Conservation (phyloP, 2,888 invertebrate species). For the Brachylomia viminalis region DNA sequence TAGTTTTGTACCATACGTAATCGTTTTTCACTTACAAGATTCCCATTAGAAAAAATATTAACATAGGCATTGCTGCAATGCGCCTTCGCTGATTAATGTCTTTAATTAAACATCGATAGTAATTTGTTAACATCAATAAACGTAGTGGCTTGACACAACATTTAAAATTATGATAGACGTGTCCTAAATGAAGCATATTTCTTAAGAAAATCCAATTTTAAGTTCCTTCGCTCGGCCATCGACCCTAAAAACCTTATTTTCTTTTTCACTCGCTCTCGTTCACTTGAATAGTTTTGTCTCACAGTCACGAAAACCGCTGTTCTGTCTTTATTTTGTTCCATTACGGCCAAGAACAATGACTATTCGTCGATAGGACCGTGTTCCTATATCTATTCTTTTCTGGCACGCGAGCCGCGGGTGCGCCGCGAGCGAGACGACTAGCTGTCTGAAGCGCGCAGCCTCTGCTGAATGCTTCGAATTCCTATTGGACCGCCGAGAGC, state of each 20-base stretch:
- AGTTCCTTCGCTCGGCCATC: conserved; percentile 89
- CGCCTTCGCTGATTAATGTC: conserved; percentile 21
- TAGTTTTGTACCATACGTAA: not conserved
- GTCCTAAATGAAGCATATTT: conserved; percentile 85
- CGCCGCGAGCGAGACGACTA: conserved; percentile 79
- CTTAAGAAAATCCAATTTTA: conserved; percentile 87
- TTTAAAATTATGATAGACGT: conserved; percentile 77
- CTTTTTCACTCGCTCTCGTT: conserved; percentile 79
- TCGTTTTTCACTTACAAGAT: conserved; percentile 3
- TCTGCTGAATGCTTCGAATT: conserved; percentile 85
- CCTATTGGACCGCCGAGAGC: conserved; percentile 87
- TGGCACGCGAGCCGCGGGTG: conserved; percentile 63
- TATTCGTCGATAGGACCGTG: conserved; percentile 83
- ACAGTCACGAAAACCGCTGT: conserved; percentile 90
- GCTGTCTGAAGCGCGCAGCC: conserved; percentile 70
- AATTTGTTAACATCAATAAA: conserved; percentile 66
- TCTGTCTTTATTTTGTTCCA: conserved; percentile 90
- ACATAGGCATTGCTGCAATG: not conserved
- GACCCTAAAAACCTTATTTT: conserved; percentile 88
- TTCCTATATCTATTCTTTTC: conserved; percentile 85
- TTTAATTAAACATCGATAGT: conserved; percentile 32
- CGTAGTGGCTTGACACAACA: conserved; percentile 63
- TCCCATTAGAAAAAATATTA: conserved; percentile 18
- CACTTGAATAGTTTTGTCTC: conserved; percentile 81
- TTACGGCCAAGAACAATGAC: conserved; percentile 90